Percentiles rank a stretch among this genome's conserved stretches.
phyloP scores from a whole-genome alignment of 2,797 vertebrate species.

The Cossypha caffra region DNA sequence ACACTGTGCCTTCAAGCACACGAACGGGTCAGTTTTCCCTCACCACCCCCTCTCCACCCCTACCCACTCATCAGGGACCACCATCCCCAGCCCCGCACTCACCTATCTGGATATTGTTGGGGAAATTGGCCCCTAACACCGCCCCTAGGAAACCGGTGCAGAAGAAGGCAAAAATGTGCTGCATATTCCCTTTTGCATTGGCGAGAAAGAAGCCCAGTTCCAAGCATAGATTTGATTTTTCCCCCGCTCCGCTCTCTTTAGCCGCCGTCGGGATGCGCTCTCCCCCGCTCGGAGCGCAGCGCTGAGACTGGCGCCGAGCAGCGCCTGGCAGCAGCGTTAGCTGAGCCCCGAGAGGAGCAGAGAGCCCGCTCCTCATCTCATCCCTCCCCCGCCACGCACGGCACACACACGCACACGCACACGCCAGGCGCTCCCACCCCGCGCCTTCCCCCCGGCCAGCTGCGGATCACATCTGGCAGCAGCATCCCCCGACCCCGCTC shows the following conservation, averaged over 20 bases:
- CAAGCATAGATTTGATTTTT: conserved; percentile 87
- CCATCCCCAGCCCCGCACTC: conserved; percentile 72
- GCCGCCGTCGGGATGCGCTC: conserved; percentile 65
- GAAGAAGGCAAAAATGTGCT: conserved; percentile 97
- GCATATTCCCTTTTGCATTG: conserved; percentile 99
- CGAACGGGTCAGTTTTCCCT: background rate
- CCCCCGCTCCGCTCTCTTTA: conserved; percentile 63
- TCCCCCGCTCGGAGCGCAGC: conserved; percentile 70
- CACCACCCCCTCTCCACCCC: background rate
- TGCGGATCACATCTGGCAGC: conserved; percentile 18
- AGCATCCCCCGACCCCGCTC: background rate
- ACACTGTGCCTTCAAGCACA: background rate
- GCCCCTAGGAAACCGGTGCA: conserved; percentile 98
- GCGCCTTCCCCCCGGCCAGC: conserved; percentile 49
- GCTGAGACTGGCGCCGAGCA: conserved; percentile 82
- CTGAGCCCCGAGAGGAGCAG: conserved; percentile 77
- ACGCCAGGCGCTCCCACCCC: conserved; percentile 59
- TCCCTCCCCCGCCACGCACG: conserved; percentile 62
- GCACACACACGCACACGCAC: conserved; percentile 45
- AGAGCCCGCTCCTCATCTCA: conserved; percentile 76
- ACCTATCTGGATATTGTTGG: conserved; percentile 99
- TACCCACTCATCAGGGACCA: background rate
- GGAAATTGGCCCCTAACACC: conserved; percentile 98
- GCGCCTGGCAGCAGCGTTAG: conserved; percentile 82
- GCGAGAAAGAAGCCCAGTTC: conserved; percentile 91